Evolutionary conservation across 2,888 invertebrate genomes (phyloP).

Genomic region (Mimachlamys varia): DNA sequence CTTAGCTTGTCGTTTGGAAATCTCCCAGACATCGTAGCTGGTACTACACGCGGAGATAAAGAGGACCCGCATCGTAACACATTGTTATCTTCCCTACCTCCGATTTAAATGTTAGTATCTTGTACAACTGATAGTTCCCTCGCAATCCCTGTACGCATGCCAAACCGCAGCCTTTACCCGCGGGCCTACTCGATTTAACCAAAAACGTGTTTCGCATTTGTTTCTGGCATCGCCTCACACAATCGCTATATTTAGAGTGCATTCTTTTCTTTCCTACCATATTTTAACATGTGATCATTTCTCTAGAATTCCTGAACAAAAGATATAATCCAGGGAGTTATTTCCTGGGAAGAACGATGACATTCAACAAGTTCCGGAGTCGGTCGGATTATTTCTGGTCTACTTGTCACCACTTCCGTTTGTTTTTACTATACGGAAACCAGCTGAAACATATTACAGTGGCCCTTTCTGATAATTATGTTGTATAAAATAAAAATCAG

Average conservation of each 20-base stretch:
- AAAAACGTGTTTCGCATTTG: slow-evolving; percentile 20
- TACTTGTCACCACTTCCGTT: no score
- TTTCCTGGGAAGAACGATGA: not conserved
- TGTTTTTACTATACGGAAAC: no score
- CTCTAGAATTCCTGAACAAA: not conserved
- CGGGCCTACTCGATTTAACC: not conserved
- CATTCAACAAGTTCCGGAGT: not conserved
- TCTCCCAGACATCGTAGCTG: not conserved
- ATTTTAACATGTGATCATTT: not conserved
- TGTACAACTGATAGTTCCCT: slow-evolving; percentile 3
- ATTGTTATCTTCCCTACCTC: not conserved
- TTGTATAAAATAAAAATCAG: no score
- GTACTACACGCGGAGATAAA: slow-evolving; percentile 21
- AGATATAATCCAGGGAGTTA: not conserved
- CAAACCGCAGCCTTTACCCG: slow-evolving; percentile 11
- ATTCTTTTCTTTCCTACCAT: not conserved
- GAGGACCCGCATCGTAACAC: slow-evolving; percentile 2
- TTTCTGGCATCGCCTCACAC: not conserved
- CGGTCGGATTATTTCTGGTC: no score
- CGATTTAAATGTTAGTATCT: slow-evolving; percentile 12
- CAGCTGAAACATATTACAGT: no score
- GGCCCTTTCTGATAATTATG: no score
- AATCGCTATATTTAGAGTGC: not conserved
- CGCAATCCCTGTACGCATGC: not conserved
- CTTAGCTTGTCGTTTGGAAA: not conserved